Evolutionary conservation across 2,888 invertebrate genomes (phyloP).

Genomic region (Craniophora ligustri): DNA sequence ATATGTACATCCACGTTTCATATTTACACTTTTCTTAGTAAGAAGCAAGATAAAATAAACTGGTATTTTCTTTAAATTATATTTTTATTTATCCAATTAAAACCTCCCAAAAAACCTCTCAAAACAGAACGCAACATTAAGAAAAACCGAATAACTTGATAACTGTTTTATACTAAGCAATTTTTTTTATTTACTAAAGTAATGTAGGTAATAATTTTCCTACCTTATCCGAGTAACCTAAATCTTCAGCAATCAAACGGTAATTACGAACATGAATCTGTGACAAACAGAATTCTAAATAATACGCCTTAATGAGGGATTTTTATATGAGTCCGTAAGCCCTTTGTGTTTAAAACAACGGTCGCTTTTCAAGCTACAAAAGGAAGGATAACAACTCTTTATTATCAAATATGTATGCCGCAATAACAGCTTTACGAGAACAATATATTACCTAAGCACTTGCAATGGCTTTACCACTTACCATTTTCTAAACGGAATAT

Average conservation of each 20-base stretch:
- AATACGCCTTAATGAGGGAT: slow-evolving; percentile 48
- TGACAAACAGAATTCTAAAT: slow-evolving; percentile 48
- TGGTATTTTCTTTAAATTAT: too few relatives aligned
- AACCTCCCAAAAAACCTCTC: too few relatives aligned
- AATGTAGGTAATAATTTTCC: too few relatives aligned
- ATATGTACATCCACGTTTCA: too few relatives aligned
- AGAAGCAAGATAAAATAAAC: too few relatives aligned
- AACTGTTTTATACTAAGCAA: too few relatives aligned
- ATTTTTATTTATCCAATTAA: too few relatives aligned
- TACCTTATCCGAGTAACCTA: slow-evolving; percentile 20
- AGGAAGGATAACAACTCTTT: slow-evolving; percentile 48
- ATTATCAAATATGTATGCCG: slow-evolving; percentile 58
- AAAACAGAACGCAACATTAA: too few relatives aligned
- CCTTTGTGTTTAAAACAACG: slow-evolving; percentile 41
- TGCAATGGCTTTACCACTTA: slow-evolving; percentile 16
- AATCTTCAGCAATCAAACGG: slow-evolving; percentile 36
- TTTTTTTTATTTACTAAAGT: too few relatives aligned
- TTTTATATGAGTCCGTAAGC: slow-evolving; percentile 37
- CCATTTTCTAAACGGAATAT: slow-evolving; percentile 32
- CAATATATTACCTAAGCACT: slow-evolving; percentile 12
- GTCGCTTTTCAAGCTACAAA: slow-evolving; percentile 28
- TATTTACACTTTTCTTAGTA: too few relatives aligned
- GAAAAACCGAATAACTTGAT: too few relatives aligned
- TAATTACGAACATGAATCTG: slow-evolving; percentile 26
- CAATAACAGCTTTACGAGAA: slow-evolving; percentile 30